These are phyloP conservation scores for Ciona savignyi DNA, from an alignment of 23 tunicate genomes.

Conservation along the genomic window DNA sequence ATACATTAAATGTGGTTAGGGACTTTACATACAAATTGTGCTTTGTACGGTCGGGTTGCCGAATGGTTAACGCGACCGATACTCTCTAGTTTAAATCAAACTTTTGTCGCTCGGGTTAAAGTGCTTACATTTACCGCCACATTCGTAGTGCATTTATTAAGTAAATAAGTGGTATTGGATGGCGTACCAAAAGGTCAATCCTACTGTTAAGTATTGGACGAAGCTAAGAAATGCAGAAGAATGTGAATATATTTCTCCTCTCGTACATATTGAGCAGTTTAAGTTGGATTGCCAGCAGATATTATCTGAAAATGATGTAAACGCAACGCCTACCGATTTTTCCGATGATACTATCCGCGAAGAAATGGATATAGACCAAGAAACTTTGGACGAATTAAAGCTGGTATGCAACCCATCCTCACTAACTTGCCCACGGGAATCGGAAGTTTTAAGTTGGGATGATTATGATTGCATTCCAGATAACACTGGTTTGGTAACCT, in stretches of 20 bases:
- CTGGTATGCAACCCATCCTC: conserved; percentile 56
- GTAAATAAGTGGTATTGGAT: not conserved
- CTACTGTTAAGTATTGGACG: not conserved
- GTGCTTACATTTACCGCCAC: too few species aligned
- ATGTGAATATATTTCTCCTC: conserved; percentile 47
- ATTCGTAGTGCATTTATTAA: too few species aligned
- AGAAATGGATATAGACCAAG: conserved; percentile 48
- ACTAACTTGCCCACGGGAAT: conserved; percentile 42
- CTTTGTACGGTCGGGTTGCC: too few species aligned
- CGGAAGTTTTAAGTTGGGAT: conserved; percentile 60
- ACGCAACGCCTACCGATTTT: conserved; percentile 2
- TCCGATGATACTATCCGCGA: conserved; percentile 11
- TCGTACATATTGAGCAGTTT: conserved; percentile 71
- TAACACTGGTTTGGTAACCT: conserved; percentile 29
- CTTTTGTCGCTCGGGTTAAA: too few species aligned
- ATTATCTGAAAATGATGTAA: conserved; percentile 18
- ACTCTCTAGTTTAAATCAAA: too few species aligned
- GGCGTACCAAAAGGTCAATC: not conserved
- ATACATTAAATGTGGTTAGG: too few species aligned
- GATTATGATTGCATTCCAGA: conserved; percentile 23
- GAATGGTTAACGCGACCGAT: too few species aligned
- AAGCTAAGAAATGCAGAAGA: conserved; percentile 29
- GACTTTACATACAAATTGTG: too few species aligned
- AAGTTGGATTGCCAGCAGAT: conserved; percentile 33
- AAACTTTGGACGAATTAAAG: conserved; percentile 47